A percentile compares a stretch with the other conserved stretches of the same genome.
These are phyloP conservation scores for Allacma fusca DNA, from an alignment of 2,888 invertebrate species.

Conservation along the genomic window DNA sequence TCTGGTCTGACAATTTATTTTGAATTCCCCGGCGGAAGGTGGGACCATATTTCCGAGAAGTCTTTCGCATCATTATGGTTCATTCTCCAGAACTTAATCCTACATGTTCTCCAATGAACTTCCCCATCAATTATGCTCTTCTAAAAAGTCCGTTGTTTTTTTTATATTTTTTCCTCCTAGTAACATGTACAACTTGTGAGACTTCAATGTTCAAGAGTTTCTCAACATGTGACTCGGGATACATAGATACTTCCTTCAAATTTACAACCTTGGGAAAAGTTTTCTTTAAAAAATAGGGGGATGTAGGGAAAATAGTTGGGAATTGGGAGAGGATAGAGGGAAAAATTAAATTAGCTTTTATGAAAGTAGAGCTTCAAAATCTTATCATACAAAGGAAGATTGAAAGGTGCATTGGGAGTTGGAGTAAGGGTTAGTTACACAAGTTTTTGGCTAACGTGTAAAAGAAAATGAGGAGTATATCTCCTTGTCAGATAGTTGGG, in stretches of 20 bases:
- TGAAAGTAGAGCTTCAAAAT: neutral
- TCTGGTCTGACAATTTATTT: constrained; percentile 8
- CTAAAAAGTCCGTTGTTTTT: neutral
- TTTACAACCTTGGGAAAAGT: too few relatives aligned
- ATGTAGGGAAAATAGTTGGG: neutral
- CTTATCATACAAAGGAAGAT: constrained; percentile 16
- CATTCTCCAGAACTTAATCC: neutral
- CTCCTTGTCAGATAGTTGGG: too few relatives aligned
- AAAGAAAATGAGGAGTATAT: too few relatives aligned
- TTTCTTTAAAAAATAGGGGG: too few relatives aligned
- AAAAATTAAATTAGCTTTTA: constrained; percentile 16
- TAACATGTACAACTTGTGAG: too few relatives aligned
- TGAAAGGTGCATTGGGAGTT: constrained; percentile 28
- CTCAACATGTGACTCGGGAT: too few relatives aligned
- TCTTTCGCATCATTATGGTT: neutral
- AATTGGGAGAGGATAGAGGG: neutral
- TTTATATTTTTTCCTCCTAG: neutral
- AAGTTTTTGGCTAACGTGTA: too few relatives aligned
- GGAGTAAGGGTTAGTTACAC: neutral
- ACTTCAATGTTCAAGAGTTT: too few relatives aligned
- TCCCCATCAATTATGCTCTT: neutral
- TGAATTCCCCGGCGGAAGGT: constrained; percentile 16
- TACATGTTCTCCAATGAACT: neutral
- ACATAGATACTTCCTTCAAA: too few relatives aligned
- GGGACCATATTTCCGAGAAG: neutral